These are phyloP conservation scores for Scolanthus callimorphus DNA, from an alignment of 92 coral and sea anemone species.

Conservation along the genomic window DNA sequence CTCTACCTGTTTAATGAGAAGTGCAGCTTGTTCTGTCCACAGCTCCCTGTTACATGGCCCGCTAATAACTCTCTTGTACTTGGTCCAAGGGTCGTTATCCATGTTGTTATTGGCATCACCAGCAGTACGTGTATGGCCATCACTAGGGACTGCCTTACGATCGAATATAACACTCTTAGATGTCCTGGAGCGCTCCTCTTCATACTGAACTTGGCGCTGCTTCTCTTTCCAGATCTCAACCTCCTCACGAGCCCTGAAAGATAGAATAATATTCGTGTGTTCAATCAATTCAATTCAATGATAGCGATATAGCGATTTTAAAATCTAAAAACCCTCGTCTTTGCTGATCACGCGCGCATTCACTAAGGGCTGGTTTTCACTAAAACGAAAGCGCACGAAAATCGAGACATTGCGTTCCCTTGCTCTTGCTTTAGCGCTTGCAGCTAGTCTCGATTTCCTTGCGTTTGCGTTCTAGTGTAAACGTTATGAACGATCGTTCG, in stretches of 20 bases:
- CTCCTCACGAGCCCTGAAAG: constrained; percentile 83
- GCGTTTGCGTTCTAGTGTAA: too few relatives aligned
- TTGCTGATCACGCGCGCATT: too few relatives aligned
- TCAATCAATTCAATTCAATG: too few relatives aligned
- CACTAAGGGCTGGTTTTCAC: not conserved
- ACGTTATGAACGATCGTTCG: too few relatives aligned
- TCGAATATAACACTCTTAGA: constrained; percentile 61
- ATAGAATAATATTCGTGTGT: too few relatives aligned
- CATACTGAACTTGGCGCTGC: constrained; percentile 83
- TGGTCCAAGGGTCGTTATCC: constrained; percentile 74
- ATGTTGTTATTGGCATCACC: constrained; percentile 14
- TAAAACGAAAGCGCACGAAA: too few relatives aligned
- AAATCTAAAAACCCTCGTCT: too few relatives aligned
- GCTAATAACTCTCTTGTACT: constrained; percentile 57
- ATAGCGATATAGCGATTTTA: too few relatives aligned
- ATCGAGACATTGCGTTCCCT: too few relatives aligned
- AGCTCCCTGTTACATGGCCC: constrained; percentile 70
- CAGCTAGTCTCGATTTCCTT: too few relatives aligned
- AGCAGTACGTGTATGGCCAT: constrained; percentile 50
- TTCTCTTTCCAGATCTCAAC: constrained; percentile 93
- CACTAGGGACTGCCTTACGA: constrained; percentile 35
- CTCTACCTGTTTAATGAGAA: constrained; percentile 92
- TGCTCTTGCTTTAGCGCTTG: too few relatives aligned
- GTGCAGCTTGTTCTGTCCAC: constrained; percentile 88
- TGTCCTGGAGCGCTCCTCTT: constrained; percentile 65